Percentiles rank a stretch among this genome's conserved stretches.
Conservation (phyloP, 1,140 invertebrate species). For the Cyrtorhinus lividipennis region DNA sequence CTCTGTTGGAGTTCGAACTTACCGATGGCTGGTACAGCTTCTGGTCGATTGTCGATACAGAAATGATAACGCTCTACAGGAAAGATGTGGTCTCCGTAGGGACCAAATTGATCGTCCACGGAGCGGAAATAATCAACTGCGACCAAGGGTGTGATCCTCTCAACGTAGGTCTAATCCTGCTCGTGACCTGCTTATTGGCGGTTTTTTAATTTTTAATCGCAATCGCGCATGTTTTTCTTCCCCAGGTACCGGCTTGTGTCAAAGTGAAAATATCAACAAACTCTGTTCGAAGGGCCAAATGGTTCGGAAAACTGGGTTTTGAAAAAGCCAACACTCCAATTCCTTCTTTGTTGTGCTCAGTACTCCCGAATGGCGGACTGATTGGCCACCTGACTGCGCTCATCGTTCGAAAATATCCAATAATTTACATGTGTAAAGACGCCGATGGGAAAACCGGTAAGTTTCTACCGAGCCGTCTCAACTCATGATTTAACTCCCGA, state of each 20-base stretch:
- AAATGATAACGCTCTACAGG: conserved; percentile 40
- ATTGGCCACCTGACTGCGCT: conserved; percentile 43
- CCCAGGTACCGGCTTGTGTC: conserved; percentile 37
- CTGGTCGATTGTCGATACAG: conserved; percentile 41
- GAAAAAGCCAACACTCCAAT: conserved; percentile 39
- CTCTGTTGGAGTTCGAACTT: conserved; percentile 34
- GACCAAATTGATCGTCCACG: conserved; percentile 52
- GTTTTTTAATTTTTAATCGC: neutral
- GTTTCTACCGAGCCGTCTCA: too few species aligned
- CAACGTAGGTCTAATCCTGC: conserved; percentile 42
- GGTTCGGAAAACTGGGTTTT: conserved; percentile 52
- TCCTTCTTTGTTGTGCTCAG: conserved; percentile 36
- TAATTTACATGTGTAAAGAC: conserved; percentile 45
- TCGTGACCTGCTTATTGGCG: neutral
- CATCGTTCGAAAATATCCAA: conserved; percentile 51
- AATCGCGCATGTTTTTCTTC: neutral
- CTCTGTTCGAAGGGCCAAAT: conserved; percentile 47
- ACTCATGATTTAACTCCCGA: too few species aligned
- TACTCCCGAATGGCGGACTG: conserved; percentile 45
- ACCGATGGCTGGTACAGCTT: conserved; percentile 71
- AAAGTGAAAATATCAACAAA: conserved; percentile 54
- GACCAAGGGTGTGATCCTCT: conserved; percentile 53
- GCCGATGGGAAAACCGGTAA: conserved; percentile 42
- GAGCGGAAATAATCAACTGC: conserved; percentile 54
- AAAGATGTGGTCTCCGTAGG: conserved; percentile 47